A percentile compares a stretch with the other conserved stretches of the same genome.
These are phyloP conservation scores for Lates calcarifer DNA, from an alignment of 2,113 vertebrate species.

Conservation along the genomic window DNA sequence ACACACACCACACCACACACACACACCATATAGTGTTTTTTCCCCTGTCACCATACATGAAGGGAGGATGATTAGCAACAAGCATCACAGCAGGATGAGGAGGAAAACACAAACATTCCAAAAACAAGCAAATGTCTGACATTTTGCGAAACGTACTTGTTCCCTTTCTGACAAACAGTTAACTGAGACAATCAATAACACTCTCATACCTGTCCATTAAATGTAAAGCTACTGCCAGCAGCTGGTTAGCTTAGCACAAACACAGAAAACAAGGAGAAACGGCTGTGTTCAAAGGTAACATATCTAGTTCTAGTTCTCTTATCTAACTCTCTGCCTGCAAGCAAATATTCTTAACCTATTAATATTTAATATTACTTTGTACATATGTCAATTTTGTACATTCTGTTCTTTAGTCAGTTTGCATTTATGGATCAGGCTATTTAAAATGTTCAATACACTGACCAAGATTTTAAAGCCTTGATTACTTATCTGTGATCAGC, in stretches of 20 bases:
- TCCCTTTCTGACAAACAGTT: background rate
- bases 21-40: too few species aligned
- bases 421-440: background rate
- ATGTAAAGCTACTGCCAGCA: background rate
- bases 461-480: background rate
- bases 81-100: too few species aligned
- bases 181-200: background rate
- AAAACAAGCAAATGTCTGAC: too few species aligned
- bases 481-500: background rate
- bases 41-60: too few species aligned
- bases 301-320: background rate
- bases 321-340: background rate
- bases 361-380: too few species aligned
- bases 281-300: too few species aligned
- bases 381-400: background rate
- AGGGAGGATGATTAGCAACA: too few species aligned
- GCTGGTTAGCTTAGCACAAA: background rate
- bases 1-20: too few species aligned
- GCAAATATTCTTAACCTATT: background rate
- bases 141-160: too few species aligned
- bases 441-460: background rate
- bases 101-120: too few species aligned
- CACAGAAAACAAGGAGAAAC: too few species aligned
- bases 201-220: background rate
- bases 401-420: conserved; percentile 1